Conservation (phyloP, 1,140 invertebrate genomes). For the Temnothorax longispinosus region DNA sequence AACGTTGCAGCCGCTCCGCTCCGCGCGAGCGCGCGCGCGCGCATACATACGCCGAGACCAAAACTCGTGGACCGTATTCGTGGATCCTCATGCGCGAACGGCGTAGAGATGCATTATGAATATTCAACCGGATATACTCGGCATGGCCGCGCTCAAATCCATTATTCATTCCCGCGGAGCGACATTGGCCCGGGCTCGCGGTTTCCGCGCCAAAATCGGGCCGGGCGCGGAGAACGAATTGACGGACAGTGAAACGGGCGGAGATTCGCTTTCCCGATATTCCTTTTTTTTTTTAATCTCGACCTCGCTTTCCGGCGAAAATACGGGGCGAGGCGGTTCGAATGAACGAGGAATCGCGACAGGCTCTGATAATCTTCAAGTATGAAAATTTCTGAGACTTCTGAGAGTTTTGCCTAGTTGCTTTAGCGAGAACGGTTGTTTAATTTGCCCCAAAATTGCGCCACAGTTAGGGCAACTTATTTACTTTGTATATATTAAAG, state of each 20-base stretch:
- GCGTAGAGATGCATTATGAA: conserved; percentile 79
- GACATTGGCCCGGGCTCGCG: conserved; percentile 73
- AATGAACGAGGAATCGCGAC: background rate
- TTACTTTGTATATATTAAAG: conserved; percentile 2
- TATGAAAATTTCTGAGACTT: conserved; percentile 4
- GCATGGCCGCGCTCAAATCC: conserved; percentile 82
- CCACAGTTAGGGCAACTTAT: background rate
- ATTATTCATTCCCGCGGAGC: conserved; percentile 81
- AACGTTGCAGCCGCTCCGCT: background rate
- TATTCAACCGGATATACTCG: conserved; percentile 80
- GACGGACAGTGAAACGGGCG: background rate
- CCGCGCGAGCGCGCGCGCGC: background rate
- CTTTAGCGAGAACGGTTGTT: background rate
- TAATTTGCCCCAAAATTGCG: background rate
- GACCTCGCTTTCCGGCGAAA: background rate
- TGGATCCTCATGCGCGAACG: conserved; percentile 28
- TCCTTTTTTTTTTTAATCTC: background rate
- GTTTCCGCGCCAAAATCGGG: conserved; percentile 71
- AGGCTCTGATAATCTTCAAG: background rate
- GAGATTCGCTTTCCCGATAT: background rate
- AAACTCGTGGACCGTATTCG: background rate
- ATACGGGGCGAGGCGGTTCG: background rate
- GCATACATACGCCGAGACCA: background rate
- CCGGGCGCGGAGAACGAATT: conserved; percentile 8
- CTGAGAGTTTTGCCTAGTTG: background rate